Evolutionary conservation across 1,140 invertebrate species (phyloP), one percentile per base, ranked within the genome.

Genomic region (Euglossa dilemma): DNA sequence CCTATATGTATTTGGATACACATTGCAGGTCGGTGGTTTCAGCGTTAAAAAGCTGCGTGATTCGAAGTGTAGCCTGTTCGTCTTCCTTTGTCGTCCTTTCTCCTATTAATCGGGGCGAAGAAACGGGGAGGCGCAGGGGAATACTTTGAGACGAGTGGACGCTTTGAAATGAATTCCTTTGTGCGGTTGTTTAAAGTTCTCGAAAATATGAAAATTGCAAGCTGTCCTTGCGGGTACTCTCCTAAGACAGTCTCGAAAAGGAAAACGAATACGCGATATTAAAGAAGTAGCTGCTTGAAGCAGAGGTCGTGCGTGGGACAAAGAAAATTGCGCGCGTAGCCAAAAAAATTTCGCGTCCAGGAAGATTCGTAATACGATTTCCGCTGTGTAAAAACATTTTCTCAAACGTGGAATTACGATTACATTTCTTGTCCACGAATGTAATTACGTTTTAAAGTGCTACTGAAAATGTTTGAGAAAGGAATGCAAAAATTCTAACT

Each of bases 141-240:
- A 50, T 50, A 64, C 20, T 76, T 45, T n/a, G 45, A 11, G 6
- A 25, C n/a, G 25, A 64, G 45, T 50, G 45, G n/a, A 47, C 50
- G 57, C 9, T 59, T 36, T 45, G 59, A 9, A 28, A 67, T 23
- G 36, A 50, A 56, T 69, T 78, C 18, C 52, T 69, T 78, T 78
- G n/a, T 59, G 25, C 23, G 43, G 25, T 50, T 11, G 45, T 79
- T 79, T 28, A 61, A 70, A 59, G 5, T 28, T 50, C 45, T 79
- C 25, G 70, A 79, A 71, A 71, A 71, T 79, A 79, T 79, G 25
- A 71, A 79, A 79, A 50, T 79, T 52, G 67, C 25, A 59, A 50
- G 23, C 45, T n/a, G 9, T 6, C 20, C 6, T 2, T 11, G 20
- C 20, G 20, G 14, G 16, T 45, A 16, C 0, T 50, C 45, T n/a